Conservation (phyloP, 2,888 invertebrate genomes). For the Gymnocheta viridis region DNA sequence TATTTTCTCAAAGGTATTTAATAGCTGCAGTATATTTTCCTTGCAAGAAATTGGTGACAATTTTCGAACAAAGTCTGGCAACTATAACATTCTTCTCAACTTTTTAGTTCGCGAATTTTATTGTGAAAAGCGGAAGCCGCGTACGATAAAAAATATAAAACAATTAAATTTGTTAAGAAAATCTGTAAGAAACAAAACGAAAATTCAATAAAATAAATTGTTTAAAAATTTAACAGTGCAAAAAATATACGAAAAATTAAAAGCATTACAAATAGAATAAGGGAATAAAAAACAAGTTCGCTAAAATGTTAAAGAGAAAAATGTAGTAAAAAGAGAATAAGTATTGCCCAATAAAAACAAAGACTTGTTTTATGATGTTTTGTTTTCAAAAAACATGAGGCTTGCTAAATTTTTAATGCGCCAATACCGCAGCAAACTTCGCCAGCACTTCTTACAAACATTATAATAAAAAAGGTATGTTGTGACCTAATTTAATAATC, state of each 20-base stretch:
- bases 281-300: constrained; percentile 36
- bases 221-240: neutral
- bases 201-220: neutral
- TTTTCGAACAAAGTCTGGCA: neutral
- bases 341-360: constrained; percentile 6
- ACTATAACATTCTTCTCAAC: constrained; percentile 11
- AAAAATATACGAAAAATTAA: constrained; percentile 11
- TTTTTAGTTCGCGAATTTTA: constrained; percentile 30
- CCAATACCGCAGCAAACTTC: neutral
- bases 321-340: constrained; percentile 1
- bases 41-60: neutral
- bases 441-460: neutral
- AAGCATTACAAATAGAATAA: constrained; percentile 27
- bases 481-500: neutral
- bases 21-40: too few species aligned
- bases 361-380: constrained; percentile 10
- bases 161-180: neutral
- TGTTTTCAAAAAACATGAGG: neutral
- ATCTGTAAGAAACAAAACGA: neutral
- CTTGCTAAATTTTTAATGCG: constrained; percentile 2
- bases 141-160: neutral
- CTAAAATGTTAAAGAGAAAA: constrained; percentile 11
- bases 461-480: neutral
- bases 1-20: too few species aligned
- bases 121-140: constrained; percentile 39